Evolutionary conservation across 2,113 vertebrate species (phyloP).

Genomic region (Cheirogaleus medius): DNA sequence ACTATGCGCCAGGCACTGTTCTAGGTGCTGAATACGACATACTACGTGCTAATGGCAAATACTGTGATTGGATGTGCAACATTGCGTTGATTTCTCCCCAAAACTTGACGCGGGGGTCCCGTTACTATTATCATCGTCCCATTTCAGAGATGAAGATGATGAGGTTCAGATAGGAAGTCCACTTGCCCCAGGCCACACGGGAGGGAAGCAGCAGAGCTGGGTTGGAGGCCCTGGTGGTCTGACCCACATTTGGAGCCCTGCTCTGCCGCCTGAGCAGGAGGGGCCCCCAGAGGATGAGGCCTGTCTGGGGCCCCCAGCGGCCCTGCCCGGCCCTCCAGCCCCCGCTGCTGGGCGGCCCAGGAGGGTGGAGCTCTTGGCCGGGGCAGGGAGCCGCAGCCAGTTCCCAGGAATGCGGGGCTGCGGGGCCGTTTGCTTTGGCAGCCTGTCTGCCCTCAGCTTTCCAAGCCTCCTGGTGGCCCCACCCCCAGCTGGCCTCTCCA

Average conservation of each 20-base stretch:
- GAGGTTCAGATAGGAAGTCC: neutral
- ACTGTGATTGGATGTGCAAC: neutral
- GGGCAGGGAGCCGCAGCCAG: conserved; percentile 46
- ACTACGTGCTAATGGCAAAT: neutral
- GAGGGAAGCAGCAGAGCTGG: neutral
- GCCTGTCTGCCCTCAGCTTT: conserved; percentile 38
- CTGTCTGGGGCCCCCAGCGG: neutral
- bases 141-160: neutral
- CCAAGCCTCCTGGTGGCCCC: conserved; percentile 52
- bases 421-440: conserved; percentile 80
- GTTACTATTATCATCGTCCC: neutral
- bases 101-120: neutral
- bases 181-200: neutral
- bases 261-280: neutral
- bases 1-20: neutral
- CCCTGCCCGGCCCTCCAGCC: neutral
- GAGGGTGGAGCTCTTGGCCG: conserved; percentile 59
- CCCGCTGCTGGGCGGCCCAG: neutral
- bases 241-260: neutral
- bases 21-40: neutral
- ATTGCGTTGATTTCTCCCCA: neutral
- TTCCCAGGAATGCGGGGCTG: conserved; percentile 77
- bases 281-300: neutral
- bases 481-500: neutral
- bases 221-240: neutral